Base-by-base conservation (phyloP, 2,113 vertebrate species). In the Tapirus terrestris region DNA sequence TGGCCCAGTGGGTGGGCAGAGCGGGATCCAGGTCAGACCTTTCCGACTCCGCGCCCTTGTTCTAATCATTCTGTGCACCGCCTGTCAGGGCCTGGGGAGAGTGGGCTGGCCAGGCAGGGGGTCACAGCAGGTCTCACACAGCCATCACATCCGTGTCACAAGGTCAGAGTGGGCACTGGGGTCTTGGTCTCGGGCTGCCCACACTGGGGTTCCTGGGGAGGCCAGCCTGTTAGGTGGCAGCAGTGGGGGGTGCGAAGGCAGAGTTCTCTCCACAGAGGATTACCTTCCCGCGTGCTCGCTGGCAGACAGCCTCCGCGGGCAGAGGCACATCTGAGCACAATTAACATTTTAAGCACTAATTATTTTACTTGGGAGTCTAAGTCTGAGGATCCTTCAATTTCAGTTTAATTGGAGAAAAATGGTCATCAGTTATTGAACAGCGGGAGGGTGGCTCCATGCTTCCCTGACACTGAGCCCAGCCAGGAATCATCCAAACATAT, bases 331-430 rank as follows among this genome's bases (percentile, higher is more conserved):
- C 81, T 93, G 86, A 97, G 96, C 94, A 91, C 96, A 98, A 98
- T 98, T 98, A 93, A 84, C 80, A 97, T 98, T 98, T 97, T 73
- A 95, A 97, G 96, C 97, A 70, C 93, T 98, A 97, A 97, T 98
- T 98, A 94, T 75, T 98, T 96, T 96, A 90, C 87, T 97, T 97
- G 96, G 48, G 6, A 80, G 95, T 94, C 4, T 8, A 43, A 45
- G 95, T 53, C 93, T 93, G 96, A 94, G 94, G 80, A 95, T 95
- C 94, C 91, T 96, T 98, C 98, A 97, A 51, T 97, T 95, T 70
- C 89, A 31, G 77, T 93, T 97, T 97, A 98, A 97, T 94, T 98
- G 97, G 96, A 98, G 96, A 94, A 90, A 99, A 98, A 96, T 77
- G 96, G 92, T 92, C 97, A 91, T 20, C 25, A 65, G 92, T 87